These are phyloP conservation scores for Syngnathus rostellatus DNA, from an alignment of 2,797 vertebrate genomes.

Conservation along the genomic window DNA sequence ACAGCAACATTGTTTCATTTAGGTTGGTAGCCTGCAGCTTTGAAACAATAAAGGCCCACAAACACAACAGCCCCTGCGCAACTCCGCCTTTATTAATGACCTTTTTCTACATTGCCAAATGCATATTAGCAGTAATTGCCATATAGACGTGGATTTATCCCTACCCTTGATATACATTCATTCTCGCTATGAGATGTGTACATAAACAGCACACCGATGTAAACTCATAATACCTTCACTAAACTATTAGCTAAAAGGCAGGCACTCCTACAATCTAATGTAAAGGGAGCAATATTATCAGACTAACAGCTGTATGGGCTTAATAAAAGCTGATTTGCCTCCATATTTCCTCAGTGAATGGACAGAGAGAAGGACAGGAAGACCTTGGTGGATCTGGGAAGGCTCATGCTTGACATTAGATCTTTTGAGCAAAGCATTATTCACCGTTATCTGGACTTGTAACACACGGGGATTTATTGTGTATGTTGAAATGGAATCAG, in stretches of 20 bases:
- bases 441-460: conserved; percentile 43
- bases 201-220: conserved; percentile 27
- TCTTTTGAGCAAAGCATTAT: conserved; percentile 52
- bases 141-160: conserved; percentile 25
- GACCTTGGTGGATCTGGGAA: conserved; percentile 28
- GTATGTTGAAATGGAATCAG: conserved; percentile 22
- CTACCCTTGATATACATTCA: conserved; percentile 4
- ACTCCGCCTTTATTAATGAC: conserved; percentile 48
- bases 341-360: conserved; percentile 22
- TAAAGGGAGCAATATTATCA: conserved; percentile 50
- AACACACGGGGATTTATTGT: conserved; percentile 40
- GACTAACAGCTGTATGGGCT: conserved; percentile 42
- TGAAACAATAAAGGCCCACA: conserved; percentile 35
- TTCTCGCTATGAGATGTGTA: background rate
- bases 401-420: conserved; percentile 51
- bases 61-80: conserved; percentile 12
- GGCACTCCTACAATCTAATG: conserved; percentile 35
- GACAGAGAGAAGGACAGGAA: conserved; percentile 40
- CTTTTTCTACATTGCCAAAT: conserved; percentile 35
- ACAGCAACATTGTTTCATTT: conserved; percentile 41
- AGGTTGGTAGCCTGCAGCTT: conserved; percentile 42
- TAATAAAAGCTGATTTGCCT: conserved; percentile 47
- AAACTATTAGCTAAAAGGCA: conserved; percentile 41
- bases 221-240: conserved; percentile 20
- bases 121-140: conserved; percentile 33